These are phyloP conservation scores for Trochalopteron elliotii DNA, from an alignment of 2,113 vertebrate species.

Conservation along the genomic window DNA sequence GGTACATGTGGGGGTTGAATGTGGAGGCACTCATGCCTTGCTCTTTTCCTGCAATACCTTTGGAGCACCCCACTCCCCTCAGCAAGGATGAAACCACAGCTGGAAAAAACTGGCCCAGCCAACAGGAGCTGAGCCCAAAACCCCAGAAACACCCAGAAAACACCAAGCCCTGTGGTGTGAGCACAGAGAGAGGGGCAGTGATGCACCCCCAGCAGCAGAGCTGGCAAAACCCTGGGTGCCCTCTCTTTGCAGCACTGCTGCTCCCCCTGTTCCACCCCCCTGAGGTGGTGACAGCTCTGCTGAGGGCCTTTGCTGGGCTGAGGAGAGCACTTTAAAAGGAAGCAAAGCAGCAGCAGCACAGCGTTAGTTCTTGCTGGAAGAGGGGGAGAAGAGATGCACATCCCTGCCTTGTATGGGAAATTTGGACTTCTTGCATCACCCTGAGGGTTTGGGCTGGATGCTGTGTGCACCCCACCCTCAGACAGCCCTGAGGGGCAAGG, in stretches of 20 bases:
- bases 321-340: constrained; percentile 53
- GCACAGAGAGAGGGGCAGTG: neutral
- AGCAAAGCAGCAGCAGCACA: neutral
- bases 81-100: neutral
- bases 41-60: neutral
- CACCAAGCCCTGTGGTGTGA: fast-evolving
- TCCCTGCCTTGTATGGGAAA: constrained; percentile 59
- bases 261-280: neutral
- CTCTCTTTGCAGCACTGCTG: neutral
- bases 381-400: neutral
- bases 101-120: neutral
- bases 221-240: neutral
- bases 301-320: neutral
- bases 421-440: neutral
- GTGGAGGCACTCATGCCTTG: neutral
- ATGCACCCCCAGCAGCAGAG: neutral
- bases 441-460: neutral
- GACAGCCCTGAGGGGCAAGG: neutral
- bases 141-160: neutral
- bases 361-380: constrained; percentile 5
- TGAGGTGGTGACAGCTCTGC: neutral
- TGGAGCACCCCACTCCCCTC: neutral
- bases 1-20: neutral
- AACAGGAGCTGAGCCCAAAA: neutral
- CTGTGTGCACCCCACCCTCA: neutral